phyloP scores from a whole-genome alignment of 2,797 vertebrate genomes.

The Sebastes baramenuke region DNA sequence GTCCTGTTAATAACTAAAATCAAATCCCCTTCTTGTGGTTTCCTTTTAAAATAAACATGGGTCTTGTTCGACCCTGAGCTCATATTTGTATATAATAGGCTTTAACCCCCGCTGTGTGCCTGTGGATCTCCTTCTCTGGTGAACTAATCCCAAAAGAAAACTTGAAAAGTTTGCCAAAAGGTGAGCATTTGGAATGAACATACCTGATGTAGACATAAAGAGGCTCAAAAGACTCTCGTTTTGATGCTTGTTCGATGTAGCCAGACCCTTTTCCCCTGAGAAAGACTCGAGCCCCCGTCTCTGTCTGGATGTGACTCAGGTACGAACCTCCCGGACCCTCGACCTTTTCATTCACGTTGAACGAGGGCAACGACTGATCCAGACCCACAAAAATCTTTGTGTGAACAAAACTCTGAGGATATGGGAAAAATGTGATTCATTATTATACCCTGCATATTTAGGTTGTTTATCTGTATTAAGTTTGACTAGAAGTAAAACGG shows the following conservation, averaged over 20 bases:
- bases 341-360: constrained; percentile 85
- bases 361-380: constrained; percentile 80
- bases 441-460: neutral
- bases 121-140: neutral
- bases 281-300: constrained; percentile 85
- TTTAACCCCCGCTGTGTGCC: neutral
- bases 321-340: constrained; percentile 84
- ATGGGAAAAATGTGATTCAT: constrained; percentile 11
- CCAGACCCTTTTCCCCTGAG: constrained; percentile 84
- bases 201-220: constrained; percentile 88
- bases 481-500: neutral
- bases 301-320: constrained; percentile 85
- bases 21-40: neutral
- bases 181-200: neutral
- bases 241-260: constrained; percentile 88
- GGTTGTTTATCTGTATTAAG: neutral
- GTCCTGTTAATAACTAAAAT: neutral
- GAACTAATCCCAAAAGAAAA: neutral
- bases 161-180: neutral
- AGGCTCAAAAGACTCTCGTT: constrained; percentile 86
- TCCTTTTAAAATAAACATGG: neutral
- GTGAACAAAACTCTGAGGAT: constrained; percentile 85
- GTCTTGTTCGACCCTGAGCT: neutral
- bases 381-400: constrained; percentile 88
- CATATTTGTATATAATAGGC: neutral